Evolutionary conservation across 2,888 invertebrate genomes (phyloP), one percentile per base, ranked within the genome.

Genomic region (Drosophila kuntzei): DNA sequence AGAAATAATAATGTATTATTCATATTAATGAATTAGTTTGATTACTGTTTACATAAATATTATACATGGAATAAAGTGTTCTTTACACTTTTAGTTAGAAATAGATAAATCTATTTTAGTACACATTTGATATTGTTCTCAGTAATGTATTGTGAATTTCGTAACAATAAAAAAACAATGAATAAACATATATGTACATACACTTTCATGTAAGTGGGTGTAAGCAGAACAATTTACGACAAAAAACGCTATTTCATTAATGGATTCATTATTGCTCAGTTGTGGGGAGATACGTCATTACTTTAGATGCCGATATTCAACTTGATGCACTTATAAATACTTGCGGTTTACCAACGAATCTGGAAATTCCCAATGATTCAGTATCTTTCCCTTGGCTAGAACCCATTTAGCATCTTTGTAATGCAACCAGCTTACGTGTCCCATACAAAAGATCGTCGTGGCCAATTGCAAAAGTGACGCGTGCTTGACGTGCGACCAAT

Each of bases 351-450:
- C 36, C 62, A 68, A 50, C 51, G 37, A 46, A 12, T 29, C n/a
- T 65, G 85, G 82, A 73, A 55, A 65, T 76, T 60, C 85, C 82
- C 66, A 64, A 57, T 67, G 67, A 83, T 51, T 82, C 78, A 80
- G 14, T 29, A 46, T 70, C 66, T 80, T 82, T 82, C 79, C 84
- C 84, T 65, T 43, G 61, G 37, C 37, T 64, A 18, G 50, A 63
- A 69, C 53, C 49, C 53, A 58, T 53, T n/a, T 41, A 67, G 39
- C 34, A 25, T 41, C 49, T 51, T 43, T 32, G 22, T 37, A 37
- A 32, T 47, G 12, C 36, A 32, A 54, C 8, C 57, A 20, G 58
- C 58, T 61, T 66, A 71, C 72, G 66, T 67, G 67, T 59, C 16
- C 22, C 55, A 25, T 20, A 43, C 34, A 14, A 60, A 34, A 60